Evolutionary conservation across 2,888 invertebrate genomes (phyloP).

Genomic region (Euspilapteryx auroguttella): DNA sequence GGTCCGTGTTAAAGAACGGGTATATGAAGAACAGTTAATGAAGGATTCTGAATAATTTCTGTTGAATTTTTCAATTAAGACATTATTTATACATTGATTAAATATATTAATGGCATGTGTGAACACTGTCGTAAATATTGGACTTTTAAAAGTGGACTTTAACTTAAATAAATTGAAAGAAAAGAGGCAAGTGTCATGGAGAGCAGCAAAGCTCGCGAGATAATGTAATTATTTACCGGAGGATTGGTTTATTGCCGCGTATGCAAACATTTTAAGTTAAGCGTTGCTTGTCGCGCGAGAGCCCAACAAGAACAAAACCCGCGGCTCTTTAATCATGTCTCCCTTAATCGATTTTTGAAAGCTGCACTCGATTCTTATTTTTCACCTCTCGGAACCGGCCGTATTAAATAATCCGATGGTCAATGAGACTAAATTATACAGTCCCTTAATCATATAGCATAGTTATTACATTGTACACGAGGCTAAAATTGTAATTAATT

Average conservation of each 20-base stretch:
- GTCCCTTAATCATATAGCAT: conserved; percentile 17
- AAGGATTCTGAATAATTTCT: conserved; percentile 18
- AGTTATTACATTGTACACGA: conserved; percentile 5
- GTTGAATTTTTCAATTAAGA: conserved; percentile 31
- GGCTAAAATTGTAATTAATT: conserved; percentile 6
- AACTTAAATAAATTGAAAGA: no score
- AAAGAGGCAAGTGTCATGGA: conserved; percentile 4
- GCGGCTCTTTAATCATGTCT: conserved; percentile 38
- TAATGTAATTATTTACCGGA: conserved; percentile 42
- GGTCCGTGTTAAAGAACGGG: conserved; percentile 12
- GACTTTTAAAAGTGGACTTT: no score
- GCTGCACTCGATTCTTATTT: conserved; percentile 28
- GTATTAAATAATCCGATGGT: conserved; percentile 32
- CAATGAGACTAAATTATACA: conserved; percentile 36
- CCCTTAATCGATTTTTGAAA: conserved; percentile 51
- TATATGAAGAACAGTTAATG: no score
- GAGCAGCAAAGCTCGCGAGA: conserved; percentile 21
- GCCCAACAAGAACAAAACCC: conserved; percentile 21
- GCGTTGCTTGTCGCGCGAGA: conserved; percentile 13
- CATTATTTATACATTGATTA: no score
- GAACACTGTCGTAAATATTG: no score
- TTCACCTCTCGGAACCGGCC: conserved; percentile 21
- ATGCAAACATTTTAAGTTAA: conserved; percentile 42
- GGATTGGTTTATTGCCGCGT: conserved; percentile 37
- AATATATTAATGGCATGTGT: no score